Conservation (phyloP, 2,888 invertebrate genomes). For the Nephrotoma appendiculata region DNA sequence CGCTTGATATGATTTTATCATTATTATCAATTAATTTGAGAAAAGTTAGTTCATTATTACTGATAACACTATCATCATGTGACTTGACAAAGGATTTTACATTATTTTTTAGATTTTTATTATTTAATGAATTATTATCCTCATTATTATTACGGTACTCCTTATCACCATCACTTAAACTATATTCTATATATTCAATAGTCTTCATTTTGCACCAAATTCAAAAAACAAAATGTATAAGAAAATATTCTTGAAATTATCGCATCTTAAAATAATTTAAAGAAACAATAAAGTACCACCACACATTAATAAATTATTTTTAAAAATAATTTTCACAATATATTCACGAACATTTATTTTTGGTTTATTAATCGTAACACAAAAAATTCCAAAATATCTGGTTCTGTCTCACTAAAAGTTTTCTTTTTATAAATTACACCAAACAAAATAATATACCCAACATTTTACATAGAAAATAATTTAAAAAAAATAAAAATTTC, state of each 20-base stretch:
- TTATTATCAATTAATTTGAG: background rate
- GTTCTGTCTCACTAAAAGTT: background rate
- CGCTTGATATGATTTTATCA: constrained; percentile 22
- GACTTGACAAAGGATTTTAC: background rate
- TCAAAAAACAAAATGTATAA: background rate
- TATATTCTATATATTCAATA: background rate
- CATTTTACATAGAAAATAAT: background rate
- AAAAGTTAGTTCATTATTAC: background rate
- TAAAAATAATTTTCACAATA: background rate
- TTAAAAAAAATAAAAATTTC: background rate
- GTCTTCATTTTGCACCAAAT: background rate
- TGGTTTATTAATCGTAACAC: background rate
- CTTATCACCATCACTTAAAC: background rate
- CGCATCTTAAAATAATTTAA: background rate
- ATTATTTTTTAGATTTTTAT: background rate
- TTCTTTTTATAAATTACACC: background rate
- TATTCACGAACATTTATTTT: background rate
- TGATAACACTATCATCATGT: background rate
- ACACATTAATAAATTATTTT: background rate
- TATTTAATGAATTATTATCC: background rate
- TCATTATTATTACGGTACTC: background rate
- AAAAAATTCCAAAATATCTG: background rate
- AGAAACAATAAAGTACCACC: background rate
- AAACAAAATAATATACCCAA: background rate
- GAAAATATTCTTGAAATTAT: background rate